phyloP scores from a whole-genome alignment of 2,888 invertebrate genomes.

The Cheiracanthium punctorium region DNA sequence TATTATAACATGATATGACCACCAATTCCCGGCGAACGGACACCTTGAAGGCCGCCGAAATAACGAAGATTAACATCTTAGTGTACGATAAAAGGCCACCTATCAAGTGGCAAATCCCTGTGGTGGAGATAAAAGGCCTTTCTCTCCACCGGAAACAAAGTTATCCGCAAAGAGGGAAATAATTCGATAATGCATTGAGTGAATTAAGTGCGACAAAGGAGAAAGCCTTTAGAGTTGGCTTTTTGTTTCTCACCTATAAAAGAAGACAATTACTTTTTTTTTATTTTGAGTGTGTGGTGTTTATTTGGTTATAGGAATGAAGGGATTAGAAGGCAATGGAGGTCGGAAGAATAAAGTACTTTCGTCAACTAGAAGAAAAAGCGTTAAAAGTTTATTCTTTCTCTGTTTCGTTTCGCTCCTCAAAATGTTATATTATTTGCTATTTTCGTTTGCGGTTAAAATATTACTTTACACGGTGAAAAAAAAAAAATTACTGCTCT shows the following conservation, averaged over 20 bases:
- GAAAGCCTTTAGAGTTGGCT: neutral
- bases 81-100: neutral
- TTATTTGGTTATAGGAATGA: neutral
- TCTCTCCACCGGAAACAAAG: constrained; percentile 31
- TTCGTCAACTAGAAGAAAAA: no score
- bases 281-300: neutral
- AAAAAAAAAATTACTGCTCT: no score
- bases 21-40: neutral
- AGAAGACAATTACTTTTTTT: no score
- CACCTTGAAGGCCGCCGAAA: neutral
- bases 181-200: constrained; percentile 66
- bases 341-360: neutral
- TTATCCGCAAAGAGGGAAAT: constrained; percentile 47
- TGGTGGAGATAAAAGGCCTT: constrained; percentile 15
- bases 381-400: no score
- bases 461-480: no score
- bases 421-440: no score
- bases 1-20: neutral
- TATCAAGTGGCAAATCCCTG: neutral
- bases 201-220: constrained; percentile 29
- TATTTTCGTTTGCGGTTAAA: no score
- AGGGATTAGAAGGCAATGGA: neutral
- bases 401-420: no score
- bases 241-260: neutral
- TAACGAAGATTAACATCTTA: neutral